phyloP scores from a whole-genome alignment of 1,140 invertebrate species.

The Proctacanthus coquilletti region DNA sequence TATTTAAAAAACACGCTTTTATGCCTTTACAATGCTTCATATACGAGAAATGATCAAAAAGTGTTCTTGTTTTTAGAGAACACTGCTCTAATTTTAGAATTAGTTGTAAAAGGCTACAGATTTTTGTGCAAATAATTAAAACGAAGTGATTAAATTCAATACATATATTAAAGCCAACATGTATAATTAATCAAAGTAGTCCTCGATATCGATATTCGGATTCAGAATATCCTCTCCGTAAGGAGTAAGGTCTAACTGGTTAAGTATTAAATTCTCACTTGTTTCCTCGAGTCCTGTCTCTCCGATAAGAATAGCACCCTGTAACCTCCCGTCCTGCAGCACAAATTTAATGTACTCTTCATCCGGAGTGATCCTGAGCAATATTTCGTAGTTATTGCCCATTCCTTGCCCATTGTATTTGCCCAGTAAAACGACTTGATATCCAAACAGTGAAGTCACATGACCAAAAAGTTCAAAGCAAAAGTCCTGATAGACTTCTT shows the following conservation, averaged over 20 bases:
- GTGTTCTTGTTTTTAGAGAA: too few species aligned
- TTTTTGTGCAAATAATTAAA: too few species aligned
- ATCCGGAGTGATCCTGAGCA: constrained; percentile 69
- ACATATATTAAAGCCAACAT: too few species aligned
- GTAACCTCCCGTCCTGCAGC: constrained; percentile 65
- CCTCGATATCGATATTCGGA: constrained; percentile 93
- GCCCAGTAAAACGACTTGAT: constrained; percentile 85
- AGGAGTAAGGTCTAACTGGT: constrained; percentile 76
- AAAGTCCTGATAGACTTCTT: constrained; percentile 69
- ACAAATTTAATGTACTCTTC: constrained; percentile 87
- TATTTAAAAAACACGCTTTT: too few species aligned
- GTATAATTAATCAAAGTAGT: constrained; percentile 98
- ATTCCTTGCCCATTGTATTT: constrained; percentile 88
- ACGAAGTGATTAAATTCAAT: too few species aligned
- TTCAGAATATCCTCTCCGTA: constrained; percentile 88
- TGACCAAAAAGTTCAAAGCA: constrained; percentile 97
- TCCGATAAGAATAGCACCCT: constrained; percentile 90
- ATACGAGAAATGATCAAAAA: too few species aligned
- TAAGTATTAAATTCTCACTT: constrained; percentile 94
- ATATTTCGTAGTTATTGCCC: constrained; percentile 67
- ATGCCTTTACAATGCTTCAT: too few species aligned
- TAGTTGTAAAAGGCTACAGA: too few species aligned
- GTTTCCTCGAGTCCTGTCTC: constrained; percentile 97
- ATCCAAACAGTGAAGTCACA: constrained; percentile 89
- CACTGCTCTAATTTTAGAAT: too few species aligned